Percentiles rank a stretch among this genome's conserved stretches.
phyloP scores from a whole-genome alignment of 1,140 invertebrate genomes.

The Lepidostoma basale region DNA sequence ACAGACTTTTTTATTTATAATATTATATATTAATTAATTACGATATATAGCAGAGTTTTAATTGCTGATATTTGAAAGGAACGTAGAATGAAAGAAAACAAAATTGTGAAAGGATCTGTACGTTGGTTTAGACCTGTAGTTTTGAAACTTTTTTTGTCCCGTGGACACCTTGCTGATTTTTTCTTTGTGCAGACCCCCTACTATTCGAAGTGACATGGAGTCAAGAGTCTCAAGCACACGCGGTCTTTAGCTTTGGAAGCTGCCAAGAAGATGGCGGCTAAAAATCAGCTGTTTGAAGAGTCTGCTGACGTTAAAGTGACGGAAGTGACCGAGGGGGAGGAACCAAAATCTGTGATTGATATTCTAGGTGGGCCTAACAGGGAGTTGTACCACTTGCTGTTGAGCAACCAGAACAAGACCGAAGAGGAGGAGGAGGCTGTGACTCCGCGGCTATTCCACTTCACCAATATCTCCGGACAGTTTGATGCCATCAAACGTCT shows the following conservation, averaged over 20 bases:
- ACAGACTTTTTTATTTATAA: no score
- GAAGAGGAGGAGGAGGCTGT: slow-evolving; percentile 50
- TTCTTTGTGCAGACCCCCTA: no score
- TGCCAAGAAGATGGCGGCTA: slow-evolving; percentile 66
- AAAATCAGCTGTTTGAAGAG: slow-evolving; percentile 65
- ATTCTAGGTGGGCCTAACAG: slow-evolving; percentile 66
- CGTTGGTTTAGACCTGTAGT: no score
- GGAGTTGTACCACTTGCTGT: slow-evolving; percentile 64
- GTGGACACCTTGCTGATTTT: no score
- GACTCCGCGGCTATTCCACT: slow-evolving; percentile 77
- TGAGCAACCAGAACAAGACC: slow-evolving; percentile 49
- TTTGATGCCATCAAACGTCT: slow-evolving; percentile 80
- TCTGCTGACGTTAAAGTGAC: slow-evolving; percentile 65
- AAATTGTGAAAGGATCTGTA: no score
- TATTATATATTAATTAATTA: no score
- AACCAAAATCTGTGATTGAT: slow-evolving; percentile 67
- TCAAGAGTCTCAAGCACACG: slow-evolving; percentile 70
- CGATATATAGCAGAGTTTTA: no score
- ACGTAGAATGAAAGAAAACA: no score
- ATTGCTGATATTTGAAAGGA: no score
- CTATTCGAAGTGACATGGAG: slow-evolving; percentile 92
- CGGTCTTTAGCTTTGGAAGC: slow-evolving; percentile 66
- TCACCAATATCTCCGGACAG: slow-evolving; percentile 75
- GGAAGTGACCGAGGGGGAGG: slow-evolving; percentile 74
- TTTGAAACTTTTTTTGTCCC: no score